Evolutionary conservation across 2,797 vertebrate species (phyloP).

Genomic region (Halcyon leucocephala): DNA sequence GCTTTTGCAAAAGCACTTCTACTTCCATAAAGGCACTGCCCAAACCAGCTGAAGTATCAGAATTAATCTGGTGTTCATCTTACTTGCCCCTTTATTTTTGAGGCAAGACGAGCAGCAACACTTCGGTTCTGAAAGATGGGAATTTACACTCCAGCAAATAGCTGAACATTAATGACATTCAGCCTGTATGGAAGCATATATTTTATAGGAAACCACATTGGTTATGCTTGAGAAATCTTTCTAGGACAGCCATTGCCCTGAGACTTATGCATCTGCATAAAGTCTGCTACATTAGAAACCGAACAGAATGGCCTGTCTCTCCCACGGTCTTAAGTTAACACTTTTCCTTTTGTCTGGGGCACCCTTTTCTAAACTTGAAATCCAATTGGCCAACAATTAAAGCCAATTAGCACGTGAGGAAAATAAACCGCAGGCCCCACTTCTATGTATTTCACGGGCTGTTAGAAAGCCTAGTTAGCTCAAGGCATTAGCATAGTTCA

Average conservation of each 20-base stretch:
- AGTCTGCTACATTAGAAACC: conserved; percentile 60
- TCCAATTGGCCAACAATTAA: conserved; percentile 97
- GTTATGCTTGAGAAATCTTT: conserved; percentile 64
- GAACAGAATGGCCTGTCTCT: conserved; percentile 63
- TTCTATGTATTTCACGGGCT: conserved; percentile 72
- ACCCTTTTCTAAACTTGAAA: conserved; percentile 84
- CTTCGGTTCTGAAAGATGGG: not conserved
- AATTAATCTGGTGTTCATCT: not conserved
- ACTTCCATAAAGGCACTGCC: not conserved
- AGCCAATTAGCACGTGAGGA: conserved; percentile 96
- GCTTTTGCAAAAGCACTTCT: not conserved
- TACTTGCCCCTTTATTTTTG: not conserved
- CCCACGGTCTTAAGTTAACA: conserved; percentile 78
- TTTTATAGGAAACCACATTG: conserved; percentile 61
- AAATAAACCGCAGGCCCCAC: conserved; percentile 74
- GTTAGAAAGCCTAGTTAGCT: conserved; percentile 83
- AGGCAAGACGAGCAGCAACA: not conserved
- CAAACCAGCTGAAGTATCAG: not conserved
- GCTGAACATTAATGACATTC: conserved; percentile 43
- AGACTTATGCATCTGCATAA: conserved; percentile 73
- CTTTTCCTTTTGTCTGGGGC: conserved; percentile 74
- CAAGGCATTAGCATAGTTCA: conserved; percentile 82
- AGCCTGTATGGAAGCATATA: conserved; percentile 32
- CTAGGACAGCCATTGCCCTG: conserved; percentile 34
- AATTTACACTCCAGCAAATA: conserved; percentile 41